A percentile compares a stretch with the other conserved stretches of the same genome.
phyloP scores from a whole-genome alignment of 2,797 vertebrate species.

The Myotis findleyi region DNA sequence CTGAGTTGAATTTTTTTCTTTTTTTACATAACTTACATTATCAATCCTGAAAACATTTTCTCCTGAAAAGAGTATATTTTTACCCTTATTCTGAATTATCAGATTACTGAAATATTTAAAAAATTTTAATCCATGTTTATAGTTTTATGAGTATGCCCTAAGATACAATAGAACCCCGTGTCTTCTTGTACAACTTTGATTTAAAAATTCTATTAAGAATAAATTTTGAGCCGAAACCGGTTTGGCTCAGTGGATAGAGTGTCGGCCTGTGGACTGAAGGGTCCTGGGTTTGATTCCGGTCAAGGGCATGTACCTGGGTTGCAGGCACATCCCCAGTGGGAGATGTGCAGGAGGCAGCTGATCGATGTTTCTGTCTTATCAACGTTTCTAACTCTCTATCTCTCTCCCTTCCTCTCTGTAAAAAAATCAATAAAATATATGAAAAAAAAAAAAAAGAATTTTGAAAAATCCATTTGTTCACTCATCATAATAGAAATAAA shows the following conservation, averaged over 20 bases:
- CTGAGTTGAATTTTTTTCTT: background rate
- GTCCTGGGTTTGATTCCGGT: no score
- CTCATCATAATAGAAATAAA: slow-evolving; percentile 1
- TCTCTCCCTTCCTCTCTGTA: no score
- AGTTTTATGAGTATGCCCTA: background rate
- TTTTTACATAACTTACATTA: background rate
- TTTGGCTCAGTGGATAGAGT: no score
- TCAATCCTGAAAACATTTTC: background rate
- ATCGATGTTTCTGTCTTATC: no score
- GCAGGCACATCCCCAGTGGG: no score
- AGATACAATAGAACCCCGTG: background rate
- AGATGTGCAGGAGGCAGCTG: no score
- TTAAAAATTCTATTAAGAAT: background rate
- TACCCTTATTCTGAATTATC: background rate
- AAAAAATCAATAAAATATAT: no score
- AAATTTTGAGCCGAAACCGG: background rate
- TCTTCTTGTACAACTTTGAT: background rate
- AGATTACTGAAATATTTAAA: background rate
- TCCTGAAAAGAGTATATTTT: background rate
- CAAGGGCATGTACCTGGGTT: no score
- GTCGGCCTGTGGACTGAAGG: no score
- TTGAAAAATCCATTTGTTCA: background rate
- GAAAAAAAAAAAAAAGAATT: background rate
- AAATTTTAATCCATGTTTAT: background rate
- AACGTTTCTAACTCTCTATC: no score